Conservation (phyloP, 2,888 invertebrate species). For the Metopia argyrocephala region DNA sequence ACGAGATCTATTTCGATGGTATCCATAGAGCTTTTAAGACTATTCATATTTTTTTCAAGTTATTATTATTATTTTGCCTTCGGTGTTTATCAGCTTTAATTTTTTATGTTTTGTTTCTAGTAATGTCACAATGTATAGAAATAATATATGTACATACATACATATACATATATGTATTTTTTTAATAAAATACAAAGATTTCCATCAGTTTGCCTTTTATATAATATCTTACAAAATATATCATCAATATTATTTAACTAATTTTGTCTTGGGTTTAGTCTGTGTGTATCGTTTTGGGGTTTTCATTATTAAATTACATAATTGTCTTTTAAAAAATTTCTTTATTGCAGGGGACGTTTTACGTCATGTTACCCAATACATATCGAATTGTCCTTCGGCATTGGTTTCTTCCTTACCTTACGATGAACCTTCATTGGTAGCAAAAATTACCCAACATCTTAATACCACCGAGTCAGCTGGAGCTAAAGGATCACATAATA, state of each 20-base stretch:
- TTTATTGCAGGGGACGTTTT: constrained; percentile 69
- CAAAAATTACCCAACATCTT: constrained; percentile 71
- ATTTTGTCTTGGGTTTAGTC: constrained; percentile 42
- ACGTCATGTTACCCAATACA: constrained; percentile 72
- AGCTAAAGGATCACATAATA: constrained; percentile 57
- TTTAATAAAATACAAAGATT: background rate
- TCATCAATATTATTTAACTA: constrained; percentile 18
- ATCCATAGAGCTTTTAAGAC: too few species aligned
- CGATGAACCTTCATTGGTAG: constrained; percentile 71
- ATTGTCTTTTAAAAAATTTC: background rate
- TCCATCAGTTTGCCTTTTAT: background rate
- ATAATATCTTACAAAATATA: constrained; percentile 23
- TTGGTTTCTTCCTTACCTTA: constrained; percentile 69
- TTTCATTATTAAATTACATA: background rate
- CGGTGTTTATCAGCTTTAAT: background rate
- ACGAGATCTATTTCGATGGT: too few species aligned
- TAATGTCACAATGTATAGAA: background rate
- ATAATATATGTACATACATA: background rate
- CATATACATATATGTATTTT: background rate
- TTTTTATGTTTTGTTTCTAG: background rate
- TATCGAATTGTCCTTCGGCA: constrained; percentile 71
- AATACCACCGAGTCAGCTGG: constrained; percentile 58
- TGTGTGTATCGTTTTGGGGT: constrained; percentile 27
- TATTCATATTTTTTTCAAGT: too few species aligned
- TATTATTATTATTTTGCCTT: too few species aligned